Conservation (phyloP, 2,113 vertebrate genomes). For the Hypomesus transpacificus region DNA sequence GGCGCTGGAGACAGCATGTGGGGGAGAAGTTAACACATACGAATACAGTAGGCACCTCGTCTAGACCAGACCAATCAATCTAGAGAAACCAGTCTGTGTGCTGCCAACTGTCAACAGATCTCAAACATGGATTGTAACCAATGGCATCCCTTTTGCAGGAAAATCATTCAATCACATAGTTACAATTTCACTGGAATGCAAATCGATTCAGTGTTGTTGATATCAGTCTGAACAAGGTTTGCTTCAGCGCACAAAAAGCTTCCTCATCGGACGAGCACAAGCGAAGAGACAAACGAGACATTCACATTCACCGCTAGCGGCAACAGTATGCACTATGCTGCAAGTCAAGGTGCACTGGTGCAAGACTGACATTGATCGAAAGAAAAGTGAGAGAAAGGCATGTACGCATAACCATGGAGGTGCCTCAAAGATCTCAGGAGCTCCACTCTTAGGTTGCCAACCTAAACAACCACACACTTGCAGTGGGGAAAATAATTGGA, state of each 20-base stretch:
- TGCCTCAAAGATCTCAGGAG: conserved; percentile 69
- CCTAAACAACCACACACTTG: conserved; percentile 40
- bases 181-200: not conserved
- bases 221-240: not conserved
- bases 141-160: too few species aligned
- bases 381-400: conserved; percentile 65
- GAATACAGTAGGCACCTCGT: not conserved
- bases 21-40: conserved; percentile 23
- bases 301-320: conserved; percentile 59
- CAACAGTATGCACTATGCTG: conserved; percentile 61
- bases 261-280: conserved; percentile 49
- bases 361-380: conserved; percentile 56
- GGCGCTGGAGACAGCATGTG: conserved; percentile 70
- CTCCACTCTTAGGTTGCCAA: conserved; percentile 64
- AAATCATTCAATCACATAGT: too few species aligned
- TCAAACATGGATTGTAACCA: not conserved
- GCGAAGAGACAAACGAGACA: conserved; percentile 51
- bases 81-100: conserved; percentile 67
- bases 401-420: conserved; percentile 69
- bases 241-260: conserved; percentile 59
- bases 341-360: conserved; percentile 67
- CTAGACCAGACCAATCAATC: conserved; percentile 19
- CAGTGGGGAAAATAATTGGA: conserved; percentile 20
- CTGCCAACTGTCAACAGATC: conserved; percentile 31
- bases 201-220: not conserved